Conservation (phyloP, 2,888 invertebrate species). For the Cephus runcator region DNA sequence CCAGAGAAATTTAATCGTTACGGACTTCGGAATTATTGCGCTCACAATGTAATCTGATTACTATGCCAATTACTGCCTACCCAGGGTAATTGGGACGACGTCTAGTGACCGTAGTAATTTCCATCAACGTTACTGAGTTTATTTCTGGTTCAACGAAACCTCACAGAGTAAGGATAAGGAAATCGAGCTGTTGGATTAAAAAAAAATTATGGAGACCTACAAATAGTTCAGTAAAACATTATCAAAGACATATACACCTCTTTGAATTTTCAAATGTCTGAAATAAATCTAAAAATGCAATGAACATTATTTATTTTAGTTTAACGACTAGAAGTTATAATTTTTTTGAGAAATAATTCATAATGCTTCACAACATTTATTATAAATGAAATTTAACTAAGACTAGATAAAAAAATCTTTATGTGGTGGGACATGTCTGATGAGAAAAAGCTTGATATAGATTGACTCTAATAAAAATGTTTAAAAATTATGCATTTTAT, state of each 20-base stretch:
- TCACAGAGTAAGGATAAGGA: neutral
- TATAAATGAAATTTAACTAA: too few species aligned
- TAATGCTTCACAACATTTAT: too few species aligned
- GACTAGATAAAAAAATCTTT: too few species aligned
- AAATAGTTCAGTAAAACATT: neutral
- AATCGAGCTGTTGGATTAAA: neutral
- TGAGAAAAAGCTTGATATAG: too few species aligned
- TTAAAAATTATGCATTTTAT: too few species aligned
- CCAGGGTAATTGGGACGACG: slow-evolving; percentile 31
- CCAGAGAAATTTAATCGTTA: slow-evolving; percentile 38
- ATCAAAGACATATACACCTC: neutral
- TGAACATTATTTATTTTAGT: too few species aligned
- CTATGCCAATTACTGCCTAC: slow-evolving; percentile 32
- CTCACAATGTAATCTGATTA: slow-evolving; percentile 41
- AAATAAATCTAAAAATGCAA: too few species aligned
- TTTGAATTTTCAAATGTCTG: too few species aligned
- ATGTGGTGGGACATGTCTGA: too few species aligned
- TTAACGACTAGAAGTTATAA: too few species aligned
- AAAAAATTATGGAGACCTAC: neutral
- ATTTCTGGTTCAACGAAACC: neutral
- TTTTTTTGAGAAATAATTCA: too few species aligned
- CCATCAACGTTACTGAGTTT: slow-evolving; percentile 21
- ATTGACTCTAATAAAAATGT: too few species aligned
- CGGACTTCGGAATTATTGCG: slow-evolving; percentile 29
- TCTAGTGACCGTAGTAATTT: slow-evolving; percentile 33